Evolutionary conservation across 2,888 invertebrate species (phyloP).

Genomic region (Phlogophora meticulosa): DNA sequence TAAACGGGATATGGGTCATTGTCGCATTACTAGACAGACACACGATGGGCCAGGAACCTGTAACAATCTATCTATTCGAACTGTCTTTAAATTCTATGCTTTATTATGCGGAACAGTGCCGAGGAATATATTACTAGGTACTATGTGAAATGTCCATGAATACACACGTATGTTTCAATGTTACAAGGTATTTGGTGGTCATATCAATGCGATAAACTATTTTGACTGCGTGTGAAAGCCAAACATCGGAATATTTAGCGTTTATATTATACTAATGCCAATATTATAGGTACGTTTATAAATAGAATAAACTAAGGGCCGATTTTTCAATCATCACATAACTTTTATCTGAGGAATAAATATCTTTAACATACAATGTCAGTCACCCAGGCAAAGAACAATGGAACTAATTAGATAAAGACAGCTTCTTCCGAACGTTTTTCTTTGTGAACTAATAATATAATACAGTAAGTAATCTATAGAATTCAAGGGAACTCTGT

Average conservation of each 20-base stretch:
- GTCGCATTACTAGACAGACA: slow-evolving; percentile 44
- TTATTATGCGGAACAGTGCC: slow-evolving; percentile 20
- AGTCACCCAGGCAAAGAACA: slow-evolving; percentile 20
- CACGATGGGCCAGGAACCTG: slow-evolving; percentile 49
- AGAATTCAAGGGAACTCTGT: slow-evolving; percentile 23
- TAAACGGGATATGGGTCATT: slow-evolving; percentile 62
- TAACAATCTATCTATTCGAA: slow-evolving; percentile 20
- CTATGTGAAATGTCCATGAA: slow-evolving; percentile 20
- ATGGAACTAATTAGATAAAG: slow-evolving; percentile 21
- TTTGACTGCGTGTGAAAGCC: slow-evolving; percentile 30
- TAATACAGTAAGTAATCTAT: slow-evolving; percentile 9
- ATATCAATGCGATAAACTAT: slow-evolving; percentile 30
- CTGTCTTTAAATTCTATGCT: slow-evolving; percentile 34
- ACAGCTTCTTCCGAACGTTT: slow-evolving; percentile 8
- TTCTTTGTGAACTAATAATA: slow-evolving; percentile 10
- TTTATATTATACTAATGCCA: slow-evolving; percentile 2
- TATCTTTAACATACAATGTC: not conserved
- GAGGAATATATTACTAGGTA: not conserved
- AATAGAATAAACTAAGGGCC: not conserved
- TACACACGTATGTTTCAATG: slow-evolving; percentile 20
- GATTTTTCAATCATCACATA: no score
- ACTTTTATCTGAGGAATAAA: no score
- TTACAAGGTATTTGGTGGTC: slow-evolving; percentile 17
- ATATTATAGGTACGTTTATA: not conserved
- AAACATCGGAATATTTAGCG: slow-evolving; percentile 4